Conservation (phyloP, 2,797 vertebrate genomes). For the Distichodus sexfasciatus region DNA sequence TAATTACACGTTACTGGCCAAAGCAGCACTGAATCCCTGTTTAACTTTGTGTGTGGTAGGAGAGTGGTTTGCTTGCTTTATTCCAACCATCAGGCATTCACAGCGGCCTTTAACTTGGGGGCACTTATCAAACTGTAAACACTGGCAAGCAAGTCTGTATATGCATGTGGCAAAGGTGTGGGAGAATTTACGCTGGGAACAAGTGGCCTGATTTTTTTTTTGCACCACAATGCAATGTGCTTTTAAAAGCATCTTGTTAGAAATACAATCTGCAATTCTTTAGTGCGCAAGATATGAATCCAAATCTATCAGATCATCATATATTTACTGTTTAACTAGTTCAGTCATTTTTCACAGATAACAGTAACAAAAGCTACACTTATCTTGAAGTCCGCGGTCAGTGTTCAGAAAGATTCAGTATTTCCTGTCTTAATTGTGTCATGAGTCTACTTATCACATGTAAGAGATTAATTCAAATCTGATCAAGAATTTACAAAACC, state of each 20-base stretch:
- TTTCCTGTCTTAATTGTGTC: conserved; percentile 14
- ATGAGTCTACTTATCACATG: conserved; percentile 7
- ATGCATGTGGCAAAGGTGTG: conserved; percentile 37
- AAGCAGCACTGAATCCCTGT: conserved; percentile 34
- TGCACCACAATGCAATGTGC: conserved; percentile 22
- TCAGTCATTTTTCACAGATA: not conserved
- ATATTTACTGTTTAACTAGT: not conserved
- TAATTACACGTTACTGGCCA: conserved; percentile 59
- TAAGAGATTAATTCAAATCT: conserved; percentile 1
- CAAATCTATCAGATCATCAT: too few species aligned
- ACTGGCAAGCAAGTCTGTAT: conserved; percentile 35
- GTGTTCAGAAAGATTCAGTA: not conserved
- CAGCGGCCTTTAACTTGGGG: conserved; percentile 51
- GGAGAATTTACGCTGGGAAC: conserved; percentile 35
- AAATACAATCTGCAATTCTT: not conserved
- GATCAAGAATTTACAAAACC: not conserved
- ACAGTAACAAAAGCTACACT: not conserved
- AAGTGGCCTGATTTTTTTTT: conserved; percentile 10
- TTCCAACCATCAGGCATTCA: conserved; percentile 54
- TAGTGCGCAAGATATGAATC: not conserved
- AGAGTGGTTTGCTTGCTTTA: conserved; percentile 55
- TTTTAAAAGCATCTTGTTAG: conserved; percentile 13
- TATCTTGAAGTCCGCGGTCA: not conserved
- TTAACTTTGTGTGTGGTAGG: conserved; percentile 48
- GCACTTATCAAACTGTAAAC: conserved; percentile 58